phyloP scores from a whole-genome alignment of 2,113 vertebrate genomes.

The Heptranchias perlo region DNA sequence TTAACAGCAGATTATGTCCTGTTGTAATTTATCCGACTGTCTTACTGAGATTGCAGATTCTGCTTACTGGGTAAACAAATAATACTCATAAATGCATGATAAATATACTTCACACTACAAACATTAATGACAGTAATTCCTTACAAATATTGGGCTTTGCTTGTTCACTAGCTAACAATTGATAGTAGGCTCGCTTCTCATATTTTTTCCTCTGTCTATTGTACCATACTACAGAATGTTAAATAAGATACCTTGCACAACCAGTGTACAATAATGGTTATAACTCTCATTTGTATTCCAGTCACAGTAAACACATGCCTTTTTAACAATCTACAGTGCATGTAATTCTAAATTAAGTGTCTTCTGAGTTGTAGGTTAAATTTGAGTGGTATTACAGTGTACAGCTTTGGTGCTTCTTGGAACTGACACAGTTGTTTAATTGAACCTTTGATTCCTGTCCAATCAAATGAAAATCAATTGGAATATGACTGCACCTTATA shows the following conservation, averaged over 20 bases:
- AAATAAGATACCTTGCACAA: background rate
- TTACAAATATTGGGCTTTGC: background rate
- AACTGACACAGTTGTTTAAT: background rate
- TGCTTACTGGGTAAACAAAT: background rate
- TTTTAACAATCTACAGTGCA: constrained; percentile 25
- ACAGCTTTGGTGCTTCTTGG: constrained; percentile 6
- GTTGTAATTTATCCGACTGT: constrained; percentile 19
- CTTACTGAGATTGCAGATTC: background rate
- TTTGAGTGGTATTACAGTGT: background rate
- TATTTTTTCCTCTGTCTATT: background rate
- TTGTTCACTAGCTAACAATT: background rate
- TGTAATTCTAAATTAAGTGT: constrained; percentile 22
- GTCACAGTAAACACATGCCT: background rate
- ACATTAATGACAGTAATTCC: constrained; percentile 17
- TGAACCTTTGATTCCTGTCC: constrained; percentile 19
- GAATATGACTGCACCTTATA: background rate
- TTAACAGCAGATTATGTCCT: no score
- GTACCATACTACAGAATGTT: background rate
- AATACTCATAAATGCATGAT: background rate
- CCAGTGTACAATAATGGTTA: background rate
- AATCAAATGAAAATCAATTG: background rate
- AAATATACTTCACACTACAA: background rate
- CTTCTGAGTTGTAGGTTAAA: background rate
- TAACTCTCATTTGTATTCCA: constrained; percentile 29
- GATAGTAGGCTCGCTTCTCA: background rate